Evolutionary conservation across 2,797 vertebrate species (phyloP), one percentile per base, ranked within the genome.

Genomic region (Leptodactylus fallax): DNA sequence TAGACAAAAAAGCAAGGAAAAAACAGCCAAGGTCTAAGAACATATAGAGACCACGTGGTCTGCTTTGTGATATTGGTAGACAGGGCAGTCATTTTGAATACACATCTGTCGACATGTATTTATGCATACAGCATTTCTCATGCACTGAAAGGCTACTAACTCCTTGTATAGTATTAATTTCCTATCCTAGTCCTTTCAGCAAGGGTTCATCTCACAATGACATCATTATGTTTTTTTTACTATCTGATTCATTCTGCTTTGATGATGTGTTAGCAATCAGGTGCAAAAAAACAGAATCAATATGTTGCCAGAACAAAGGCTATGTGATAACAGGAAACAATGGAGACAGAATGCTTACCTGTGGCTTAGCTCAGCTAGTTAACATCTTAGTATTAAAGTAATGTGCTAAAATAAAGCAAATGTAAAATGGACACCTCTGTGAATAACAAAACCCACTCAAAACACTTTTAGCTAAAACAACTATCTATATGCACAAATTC

Each of bases 241-340:
- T 19, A 27, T 72, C 16, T 0, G 3, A 74, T 74, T 21, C 19
- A 74, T 74, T 74, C 45, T 74, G 45, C 19, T 51, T 74, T n/a
- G 71, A 47, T 74, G 71, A 49, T 74, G 19, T 74, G 45, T 49
- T 49, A 49, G 45, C 71, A 74, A 74, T 74, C 45, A 74, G 45
- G 45, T 74, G 45, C 17, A 74, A 47, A 74, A 74, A 74, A 47
- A 71, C 7, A 1, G 14, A 45, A 71, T 71, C 16, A 71, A 71
- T 17, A 49, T 74, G 17, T 74, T 21, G 3, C 36, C 36, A 21
- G 45, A 72, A 45, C 23, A 72, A 47, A 47, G 71, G 17, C 17
- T 49, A 10, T 74, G 36, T 49, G 19, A 74, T 17, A 47, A 74
- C 71, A 74, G 45, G 71, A 49, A 49, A 74, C 71, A 74, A 74